Evolutionary conservation across 2,888 invertebrate species (phyloP), one percentile per base, ranked within the genome.

Genomic region (Ormia ochracea): DNA sequence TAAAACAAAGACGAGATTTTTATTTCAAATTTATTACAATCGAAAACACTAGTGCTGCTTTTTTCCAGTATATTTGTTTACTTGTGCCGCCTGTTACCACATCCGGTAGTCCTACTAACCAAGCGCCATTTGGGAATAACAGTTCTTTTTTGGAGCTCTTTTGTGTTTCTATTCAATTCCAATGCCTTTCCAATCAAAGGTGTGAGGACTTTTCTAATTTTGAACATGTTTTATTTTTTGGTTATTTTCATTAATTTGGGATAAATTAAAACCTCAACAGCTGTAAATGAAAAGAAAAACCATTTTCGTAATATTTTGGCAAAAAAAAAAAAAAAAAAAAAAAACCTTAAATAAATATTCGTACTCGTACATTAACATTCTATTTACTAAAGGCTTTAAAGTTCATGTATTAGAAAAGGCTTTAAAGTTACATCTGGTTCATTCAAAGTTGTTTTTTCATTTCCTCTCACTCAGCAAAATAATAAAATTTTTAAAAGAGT

Each of bases 171-270:
- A 45, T 31, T 3, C 56, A 43, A 33, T 54, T 4, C 14, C 28
- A 28, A 52, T 61, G 41, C 19, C 36, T 54, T 61, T 61, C 21
- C 58, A 66, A 58, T 48, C 48, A 41, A n/a, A 33, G 63, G 63
- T 54, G 31, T 54, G 69, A 73, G 73, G 52, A 19, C 41, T 66
- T 78, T 70, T 65, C 59, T 70, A 75, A 78, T 73, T 69, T 74
- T 41, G 41, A 28, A 66, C 79, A 82, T 75, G 78, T 75, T 63
- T 74, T 74, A 61, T 4, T 76, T 81, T 74, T 82, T 76, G 83
- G 84, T 83, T 85, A 85, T 86, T 86, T 87, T 87, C 87, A 87
- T 88, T 88, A 88, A 88, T 87, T 88, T 88, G 85, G 86, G 86
- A 86, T 88, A 88, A 88, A 88, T 87, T 87, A 88, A 88, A 88